Base-by-base conservation (phyloP, 2,888 invertebrate genomes). In the Gandaritis pyraliata region DNA sequence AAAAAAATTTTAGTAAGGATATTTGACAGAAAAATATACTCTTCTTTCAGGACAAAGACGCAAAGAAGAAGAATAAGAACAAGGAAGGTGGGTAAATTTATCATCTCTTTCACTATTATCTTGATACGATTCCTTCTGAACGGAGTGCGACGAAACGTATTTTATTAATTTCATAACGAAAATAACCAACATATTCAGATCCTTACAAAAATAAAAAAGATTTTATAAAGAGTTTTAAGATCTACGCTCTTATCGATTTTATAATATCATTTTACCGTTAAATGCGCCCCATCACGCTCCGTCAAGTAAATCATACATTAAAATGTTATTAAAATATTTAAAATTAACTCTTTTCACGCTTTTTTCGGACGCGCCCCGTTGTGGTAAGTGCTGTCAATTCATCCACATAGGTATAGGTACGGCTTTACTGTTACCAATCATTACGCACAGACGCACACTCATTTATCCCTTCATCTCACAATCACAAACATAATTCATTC, bases 61-160 rank as follows among this genome's bases (percentile, higher is more conserved):
- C 94, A 64, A 97, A 97, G 89, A 97, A 97, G 93, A 97, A 97
- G 87, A 95, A 95, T 78, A 94, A 96, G 87, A 96, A 96, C 85
- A 97, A 97, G 94, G 97, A 97, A 96, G 97, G 97, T 97, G 93
- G 93, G 94, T 89, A 51, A 16, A 48, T 30, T 10, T 41, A 12
- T 23, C n/a, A 41, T 11, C 7, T 43, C 1, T 43, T 16, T 16
- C 4, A 10, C 33, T 11, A 8, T n/a, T 16, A 16, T 16, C 16
- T 43, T 43, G 0, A 16, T 43, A 43, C 43, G 43, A 43, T 43
- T 43, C 16, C 11, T 43, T 16, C 6, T 11, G 10, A 7, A 7
- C 11, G 16, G 11, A 43, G 43, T 16, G 10, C 16, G 43, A 16
- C 8, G 15, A 8, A 8, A 13, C 41, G 15, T 8, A 41, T 13